These are phyloP conservation scores for Bursaphelenchus okinawaensis DNA, from an alignment of 2,888 invertebrate genomes.

Conservation along the genomic window DNA sequence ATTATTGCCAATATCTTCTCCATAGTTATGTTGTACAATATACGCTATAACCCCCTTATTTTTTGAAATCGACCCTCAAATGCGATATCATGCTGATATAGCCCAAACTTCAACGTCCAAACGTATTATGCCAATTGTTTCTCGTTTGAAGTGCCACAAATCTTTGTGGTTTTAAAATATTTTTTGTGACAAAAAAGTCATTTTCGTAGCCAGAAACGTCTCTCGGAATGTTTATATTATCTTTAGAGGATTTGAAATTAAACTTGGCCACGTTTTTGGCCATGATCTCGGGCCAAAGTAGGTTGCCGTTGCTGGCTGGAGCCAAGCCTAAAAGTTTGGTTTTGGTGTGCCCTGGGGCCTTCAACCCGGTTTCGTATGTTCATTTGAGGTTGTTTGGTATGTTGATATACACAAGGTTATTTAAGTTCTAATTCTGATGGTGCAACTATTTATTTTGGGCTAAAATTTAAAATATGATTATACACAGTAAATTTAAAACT, in stretches of 20 bases:
- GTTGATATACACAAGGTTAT: background rate
- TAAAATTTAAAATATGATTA: no score
- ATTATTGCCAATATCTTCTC: no score
- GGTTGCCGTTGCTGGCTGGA: background rate
- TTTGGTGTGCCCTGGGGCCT: constrained; percentile 7
- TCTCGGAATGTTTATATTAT: constrained; percentile 7
- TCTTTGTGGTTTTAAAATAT: background rate
- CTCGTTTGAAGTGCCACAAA: background rate
- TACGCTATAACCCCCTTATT: no score
- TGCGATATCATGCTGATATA: no score
- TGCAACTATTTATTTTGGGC: background rate
- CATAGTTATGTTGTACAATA: no score
- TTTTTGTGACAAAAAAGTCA: background rate
- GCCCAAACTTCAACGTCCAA: no score
- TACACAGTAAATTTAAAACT: no score
- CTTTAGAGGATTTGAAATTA: constrained; percentile 6
- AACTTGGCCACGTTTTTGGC: constrained; percentile 1
- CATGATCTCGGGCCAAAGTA: background rate
- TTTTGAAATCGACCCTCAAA: no score
- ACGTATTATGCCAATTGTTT: background rate
- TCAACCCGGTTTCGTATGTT: constrained; percentile 2
- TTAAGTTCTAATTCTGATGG: background rate
- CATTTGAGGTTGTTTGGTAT: constrained; percentile 12
- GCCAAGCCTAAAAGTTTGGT: background rate
- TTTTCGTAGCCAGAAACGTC: background rate